Percentiles rank a stretch among this genome's conserved stretches.
phyloP scores from a whole-genome alignment of 2,888 invertebrate species.

The Prosopocoilus inquinatus region DNA sequence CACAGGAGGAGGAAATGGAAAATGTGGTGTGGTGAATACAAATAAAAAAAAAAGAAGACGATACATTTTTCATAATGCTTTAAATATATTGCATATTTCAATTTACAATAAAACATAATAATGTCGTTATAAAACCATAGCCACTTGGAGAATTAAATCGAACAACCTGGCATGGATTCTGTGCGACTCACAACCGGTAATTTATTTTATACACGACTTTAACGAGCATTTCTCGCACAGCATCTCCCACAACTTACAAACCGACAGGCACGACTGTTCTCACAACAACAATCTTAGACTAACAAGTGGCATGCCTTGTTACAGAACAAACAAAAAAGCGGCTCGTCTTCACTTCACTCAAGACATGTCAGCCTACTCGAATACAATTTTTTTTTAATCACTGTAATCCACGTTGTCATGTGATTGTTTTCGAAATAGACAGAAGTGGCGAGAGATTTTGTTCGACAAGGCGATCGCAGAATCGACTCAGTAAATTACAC shows the following conservation, averaged over 20 bases:
- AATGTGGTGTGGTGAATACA: no score
- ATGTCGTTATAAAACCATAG: slow-evolving; percentile 49
- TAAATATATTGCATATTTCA: slow-evolving; percentile 49
- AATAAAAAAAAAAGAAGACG: slow-evolving; percentile 14
- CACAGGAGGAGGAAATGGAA: no score
- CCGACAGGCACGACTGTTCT: slow-evolving; percentile 16
- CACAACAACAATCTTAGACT: slow-evolving; percentile 10
- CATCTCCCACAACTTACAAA: slow-evolving; percentile 4
- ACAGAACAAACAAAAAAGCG: neutral
- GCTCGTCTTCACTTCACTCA: neutral
- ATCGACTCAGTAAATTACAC: slow-evolving; percentile 38
- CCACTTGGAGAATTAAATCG: slow-evolving; percentile 38
- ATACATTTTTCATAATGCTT: slow-evolving; percentile 40
- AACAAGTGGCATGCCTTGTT: slow-evolving; percentile 9
- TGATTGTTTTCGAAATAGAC: slow-evolving; percentile 30
- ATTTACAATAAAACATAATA: slow-evolving; percentile 49
- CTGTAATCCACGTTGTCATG: slow-evolving; percentile 43
- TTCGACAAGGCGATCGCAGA: slow-evolving; percentile 14
- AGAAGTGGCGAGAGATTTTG: slow-evolving; percentile 2
- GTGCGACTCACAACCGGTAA: slow-evolving; percentile 32
- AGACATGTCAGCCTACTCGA: neutral
- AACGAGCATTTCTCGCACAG: slow-evolving; percentile 12
- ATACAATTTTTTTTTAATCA: slow-evolving; percentile 32
- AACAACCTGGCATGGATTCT: slow-evolving; percentile 27
- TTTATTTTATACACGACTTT: slow-evolving; percentile 17